Evolutionary conservation across 2,113 vertebrate genomes (phyloP), one percentile per base, ranked within the genome.

Genomic region (Phaethon lepturus): DNA sequence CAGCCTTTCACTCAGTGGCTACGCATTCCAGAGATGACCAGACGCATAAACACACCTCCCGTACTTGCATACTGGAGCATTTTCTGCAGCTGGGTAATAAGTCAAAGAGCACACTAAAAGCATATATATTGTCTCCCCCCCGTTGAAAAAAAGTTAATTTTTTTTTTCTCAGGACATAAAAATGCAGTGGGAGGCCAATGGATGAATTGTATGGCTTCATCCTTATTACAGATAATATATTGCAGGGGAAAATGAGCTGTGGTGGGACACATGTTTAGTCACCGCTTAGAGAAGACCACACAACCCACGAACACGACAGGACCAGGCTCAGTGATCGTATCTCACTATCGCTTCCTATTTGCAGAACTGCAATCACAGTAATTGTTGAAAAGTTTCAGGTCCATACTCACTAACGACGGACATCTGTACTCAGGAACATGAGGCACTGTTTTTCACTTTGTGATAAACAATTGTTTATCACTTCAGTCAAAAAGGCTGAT

Each of bases 1-100:
- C 94, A 97, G 91, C 94, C 85, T 90, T 93, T 94, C 11, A 2
- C 87, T 95, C 6, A 0, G 74, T 14, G 19, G 86, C 89, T 79
- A 81, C 26, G 18, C 93, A 95, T 95, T 96, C 93, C 97, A 93
- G 78, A 94, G 76, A 95, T 95, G 96, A 73, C 84, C 94, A 94
- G 95, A 95, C 89, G 81, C 93, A 93, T 90, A 95, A 95, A 97
- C 94, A 87, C 80, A 89, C 89, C 91, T 93, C 85, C 88, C 64
- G 58, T 68, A 3, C 83, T 84, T 80, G 88, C 52, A 75, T 22
- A 35, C 84, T 75, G 55, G 59, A 95, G 53, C 67, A 62, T 58
- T 93, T 73, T 95, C 89, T 88, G 84, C 89, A 95, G 87, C 87
- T 94, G 93, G 67, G 44, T 55, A 85, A 19, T 40, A 92, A 93